These are phyloP conservation scores for Saxidomus purpurata DNA, from an alignment of 1,140 invertebrate species.

Conservation along the genomic window DNA sequence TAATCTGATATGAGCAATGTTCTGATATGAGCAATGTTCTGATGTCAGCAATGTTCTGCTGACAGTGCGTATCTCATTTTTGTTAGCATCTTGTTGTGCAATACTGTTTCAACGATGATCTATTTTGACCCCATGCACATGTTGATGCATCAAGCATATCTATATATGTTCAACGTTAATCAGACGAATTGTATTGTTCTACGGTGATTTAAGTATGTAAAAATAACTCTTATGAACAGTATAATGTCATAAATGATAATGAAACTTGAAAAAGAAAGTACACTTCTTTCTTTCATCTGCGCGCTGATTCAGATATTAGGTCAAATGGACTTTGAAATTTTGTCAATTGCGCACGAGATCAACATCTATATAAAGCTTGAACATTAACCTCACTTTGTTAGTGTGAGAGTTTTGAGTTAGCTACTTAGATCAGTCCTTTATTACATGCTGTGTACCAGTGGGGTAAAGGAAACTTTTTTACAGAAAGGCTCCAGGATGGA, in stretches of 20 bases:
- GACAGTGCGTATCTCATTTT: no score
- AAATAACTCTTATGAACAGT: not conserved
- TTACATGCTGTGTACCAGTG: not conserved
- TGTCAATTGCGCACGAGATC: slow-evolving; percentile 22
- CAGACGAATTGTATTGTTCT: not conserved
- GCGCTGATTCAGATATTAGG: slow-evolving; percentile 25
- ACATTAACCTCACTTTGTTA: not conserved
- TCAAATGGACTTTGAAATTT: slow-evolving; percentile 25
- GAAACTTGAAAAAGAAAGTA: not conserved
- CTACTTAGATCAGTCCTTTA: not conserved
- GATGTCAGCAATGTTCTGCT: no score
- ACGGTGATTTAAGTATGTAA: not conserved
- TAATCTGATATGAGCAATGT: no score
- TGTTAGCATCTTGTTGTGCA: no score
- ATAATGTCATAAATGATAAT: slow-evolving; percentile 25
- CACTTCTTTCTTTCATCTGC: not conserved
- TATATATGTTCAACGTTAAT: no score
- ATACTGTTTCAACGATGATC: no score
- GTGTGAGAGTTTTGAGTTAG: not conserved
- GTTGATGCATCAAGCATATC: no score
- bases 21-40: no score
- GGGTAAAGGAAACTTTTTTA: not conserved
- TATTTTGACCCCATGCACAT: no score
- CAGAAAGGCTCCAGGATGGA: slow-evolving; percentile 3
- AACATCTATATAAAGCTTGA: not conserved